These are phyloP conservation scores for Poliocrania exsul DNA, from an alignment of 2,797 vertebrate species.

Conservation along the genomic window DNA sequence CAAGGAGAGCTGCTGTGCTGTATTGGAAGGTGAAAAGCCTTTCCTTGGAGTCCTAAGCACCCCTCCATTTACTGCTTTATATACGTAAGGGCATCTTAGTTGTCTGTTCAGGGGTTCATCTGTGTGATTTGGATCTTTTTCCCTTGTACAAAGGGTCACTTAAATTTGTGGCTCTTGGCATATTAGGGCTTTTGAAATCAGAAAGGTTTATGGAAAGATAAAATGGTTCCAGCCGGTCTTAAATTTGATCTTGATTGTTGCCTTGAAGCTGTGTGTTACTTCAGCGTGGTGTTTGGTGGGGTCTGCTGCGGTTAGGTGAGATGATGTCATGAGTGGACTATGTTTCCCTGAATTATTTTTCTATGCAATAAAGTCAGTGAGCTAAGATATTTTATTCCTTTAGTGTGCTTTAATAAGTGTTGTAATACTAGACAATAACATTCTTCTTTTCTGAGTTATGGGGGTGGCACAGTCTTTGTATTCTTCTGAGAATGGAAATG, in stretches of 20 bases:
- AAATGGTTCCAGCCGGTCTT: not conserved
- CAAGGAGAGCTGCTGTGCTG: slow-evolving; percentile 9
- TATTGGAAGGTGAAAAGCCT: not conserved
- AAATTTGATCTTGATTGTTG: not conserved
- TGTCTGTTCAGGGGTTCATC: not conserved
- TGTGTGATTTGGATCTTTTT: not conserved
- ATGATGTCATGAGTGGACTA: not conserved
- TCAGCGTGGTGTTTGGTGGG: accelerated
- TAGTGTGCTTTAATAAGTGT: not conserved
- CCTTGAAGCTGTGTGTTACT: not conserved
- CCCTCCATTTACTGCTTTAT: not conserved
- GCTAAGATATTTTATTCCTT: not conserved
- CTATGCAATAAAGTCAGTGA: not conserved
- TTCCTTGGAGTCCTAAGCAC: not conserved
- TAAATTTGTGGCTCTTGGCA: not conserved
- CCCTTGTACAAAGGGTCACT: not conserved
- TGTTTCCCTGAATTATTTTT: not conserved
- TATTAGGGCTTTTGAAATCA: not conserved
- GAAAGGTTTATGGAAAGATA: not conserved
- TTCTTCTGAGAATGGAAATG: not conserved
- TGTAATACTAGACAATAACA: not conserved
- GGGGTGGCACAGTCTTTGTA: not conserved
- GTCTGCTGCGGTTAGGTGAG: not conserved
- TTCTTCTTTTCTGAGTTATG: not conserved
- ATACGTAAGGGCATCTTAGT: not conserved